These are phyloP conservation scores for Pachydiplax longipennis DNA, from an alignment of 2,888 invertebrate species.

Conservation along the genomic window DNA sequence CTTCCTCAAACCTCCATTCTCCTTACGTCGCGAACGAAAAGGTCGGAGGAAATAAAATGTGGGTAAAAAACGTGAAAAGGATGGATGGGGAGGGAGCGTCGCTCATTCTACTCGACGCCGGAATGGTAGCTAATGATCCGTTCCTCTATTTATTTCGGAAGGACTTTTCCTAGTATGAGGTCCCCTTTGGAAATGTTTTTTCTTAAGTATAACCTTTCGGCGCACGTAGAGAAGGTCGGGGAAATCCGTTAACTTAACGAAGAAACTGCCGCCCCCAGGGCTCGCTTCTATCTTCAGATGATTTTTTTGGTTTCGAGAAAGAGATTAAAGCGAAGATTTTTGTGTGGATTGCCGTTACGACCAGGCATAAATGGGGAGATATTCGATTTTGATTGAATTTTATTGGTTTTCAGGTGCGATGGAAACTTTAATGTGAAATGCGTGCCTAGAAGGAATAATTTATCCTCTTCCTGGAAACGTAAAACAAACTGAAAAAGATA, in stretches of 20 bases:
- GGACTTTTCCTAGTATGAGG: not conserved
- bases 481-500: too few relatives aligned
- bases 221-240: slow-evolving; percentile 1
- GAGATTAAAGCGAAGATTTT: not conserved
- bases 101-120: slow-evolving; percentile 5
- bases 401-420: not conserved
- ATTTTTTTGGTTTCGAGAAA: not conserved
- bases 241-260: slow-evolving; percentile 29
- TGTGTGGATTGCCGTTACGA: not conserved
- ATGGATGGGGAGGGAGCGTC: not conserved
- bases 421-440: not conserved
- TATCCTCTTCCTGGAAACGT: too few relatives aligned
- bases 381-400: not conserved
- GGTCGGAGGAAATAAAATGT: not conserved
- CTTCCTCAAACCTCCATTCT: not conserved
- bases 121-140: slow-evolving; percentile 17
- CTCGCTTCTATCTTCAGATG: not conserved
- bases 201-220: slow-evolving; percentile 25
- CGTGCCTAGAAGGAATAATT: not conserved
- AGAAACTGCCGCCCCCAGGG: not conserved
- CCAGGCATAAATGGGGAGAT: not conserved
- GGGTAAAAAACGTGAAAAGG: not conserved
- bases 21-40: not conserved
- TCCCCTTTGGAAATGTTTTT: not conserved
- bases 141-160: not conserved